Evolutionary conservation across 64 coral and sea anemone genomes (phyloP), one percentile per base, ranked within the genome.

Genomic region (Stichodactyla mertensii): DNA sequence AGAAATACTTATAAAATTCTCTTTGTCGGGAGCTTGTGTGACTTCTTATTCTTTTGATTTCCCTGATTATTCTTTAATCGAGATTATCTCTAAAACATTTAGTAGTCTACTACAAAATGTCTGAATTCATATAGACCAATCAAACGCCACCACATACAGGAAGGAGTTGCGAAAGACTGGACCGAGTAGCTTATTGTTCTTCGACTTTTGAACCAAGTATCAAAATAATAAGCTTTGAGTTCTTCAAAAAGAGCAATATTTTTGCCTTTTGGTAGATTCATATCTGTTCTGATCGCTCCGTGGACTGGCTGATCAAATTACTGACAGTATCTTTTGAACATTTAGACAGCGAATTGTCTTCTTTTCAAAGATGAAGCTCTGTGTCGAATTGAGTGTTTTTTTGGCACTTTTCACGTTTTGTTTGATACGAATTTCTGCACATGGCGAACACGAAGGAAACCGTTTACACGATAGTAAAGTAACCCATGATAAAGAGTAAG

Each of bases 401-500:
- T 55, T 55, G 11, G 19, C 18, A 13, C 5, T 54, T n/a, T n/a
- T 82, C 11, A 36, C 16, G 45, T 54, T 82, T 52, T 16, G 55
- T 16, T 45, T 52, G 52, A 6, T 23, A 51, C 80, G 8, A 6
- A 82, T 82, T 9, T 24, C 22, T 24, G 61, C 59, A 45, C 62
- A 87, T 52, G 77, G 61, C 20, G 55, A 23, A 51, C 77, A 61
- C 10, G 19, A 87, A 71, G 54, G 57, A 18, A 92, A 78, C 54
- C 90, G 81, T 57, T n/a, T 92, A 57, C 90, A 92, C 22, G 85
- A 92, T 67, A 64, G 85, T 61, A 92, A 92, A 83, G 16, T 87
- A 16, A 92, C 90, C 23, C 90, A 92, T 16, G 90, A 92, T 71
- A 92, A 92, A 92, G 90, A 92, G 90, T 92, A 83, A 87, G 90